Evolutionary conservation across 2,888 invertebrate genomes (phyloP), one percentile per base, ranked within the genome.

Genomic region (Synanthedon myopaeformis): DNA sequence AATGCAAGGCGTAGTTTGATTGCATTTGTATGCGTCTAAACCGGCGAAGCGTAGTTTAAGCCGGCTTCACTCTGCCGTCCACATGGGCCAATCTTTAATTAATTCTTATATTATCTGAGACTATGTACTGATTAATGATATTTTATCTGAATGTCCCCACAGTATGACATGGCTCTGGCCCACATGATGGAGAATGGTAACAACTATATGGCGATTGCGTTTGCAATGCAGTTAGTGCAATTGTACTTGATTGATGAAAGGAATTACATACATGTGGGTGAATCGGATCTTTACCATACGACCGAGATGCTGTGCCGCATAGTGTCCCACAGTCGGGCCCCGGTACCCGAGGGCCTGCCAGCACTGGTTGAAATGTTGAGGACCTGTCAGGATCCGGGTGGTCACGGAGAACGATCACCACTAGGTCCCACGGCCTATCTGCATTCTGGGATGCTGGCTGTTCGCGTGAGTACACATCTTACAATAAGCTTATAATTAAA

Each of bases 151-250:
- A 5, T 35, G 35, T 35, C 35, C 10, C 8, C 8, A 45, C 90
- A 93, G 76, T 94, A 94, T 67, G 97, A 98, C 79, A 76, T 93
- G 53, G 91, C 94, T 52, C 79, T 98, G 41, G 93, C 96, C 0
- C 93, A 94, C 64, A 90, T 92, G 59, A 94, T 98, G 92, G 98
- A 98, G 64, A 93, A 91, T 71, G 96, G 95, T 1, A 92, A 91
- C 70, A 93, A 93, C 76, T 91, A 90, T 62, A 89, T 95, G 82
- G 96, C 95, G 0, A 93, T 96, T 1, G 91, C 92, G 6, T 97
- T 97, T 74, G 95, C 96, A n/a, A 97, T 96, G 92, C 96, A 97
- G 66, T 86, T 98, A 17, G 92, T 97, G 2, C 96, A 95, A 76
- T 88, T 95, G 55, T 94, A 96, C 70, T 89, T 97, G 19, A 91